phyloP scores from a whole-genome alignment of 2,113 vertebrate genomes.

The Nicator chloris region DNA sequence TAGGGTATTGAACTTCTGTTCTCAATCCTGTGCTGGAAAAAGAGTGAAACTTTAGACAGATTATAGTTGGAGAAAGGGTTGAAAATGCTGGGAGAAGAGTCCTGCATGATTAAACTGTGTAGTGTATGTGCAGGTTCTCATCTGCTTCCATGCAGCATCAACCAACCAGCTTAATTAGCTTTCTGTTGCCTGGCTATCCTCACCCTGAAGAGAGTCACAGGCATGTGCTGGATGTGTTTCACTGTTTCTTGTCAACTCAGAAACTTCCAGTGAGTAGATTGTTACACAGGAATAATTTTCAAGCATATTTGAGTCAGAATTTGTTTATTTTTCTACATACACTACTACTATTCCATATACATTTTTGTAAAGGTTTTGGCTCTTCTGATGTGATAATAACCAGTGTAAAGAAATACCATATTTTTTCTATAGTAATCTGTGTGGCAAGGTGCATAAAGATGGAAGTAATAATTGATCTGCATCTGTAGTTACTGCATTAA shows the following conservation, averaged over 20 bases:
- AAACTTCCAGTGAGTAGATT: not conserved
- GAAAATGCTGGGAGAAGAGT: not conserved
- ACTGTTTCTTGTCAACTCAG: not conserved
- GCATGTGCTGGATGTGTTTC: accelerated
- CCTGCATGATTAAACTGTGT: not conserved
- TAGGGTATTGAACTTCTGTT: not conserved
- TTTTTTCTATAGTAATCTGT: not conserved
- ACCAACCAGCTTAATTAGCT: not conserved
- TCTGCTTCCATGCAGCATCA: not conserved
- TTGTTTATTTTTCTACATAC: not conserved
- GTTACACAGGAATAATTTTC: not conserved
- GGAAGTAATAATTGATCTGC: not conserved
- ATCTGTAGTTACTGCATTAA: not conserved
- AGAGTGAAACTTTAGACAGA: not conserved
- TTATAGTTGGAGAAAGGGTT: not conserved
- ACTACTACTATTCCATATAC: not conserved
- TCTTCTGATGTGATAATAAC: not conserved
- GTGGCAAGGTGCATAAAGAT: not conserved
- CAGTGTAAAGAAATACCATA: not conserved
- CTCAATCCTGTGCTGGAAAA: not conserved
- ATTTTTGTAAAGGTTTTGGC: not conserved
- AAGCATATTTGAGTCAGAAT: not conserved
- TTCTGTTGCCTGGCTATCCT: not conserved
- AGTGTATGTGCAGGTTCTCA: not conserved
- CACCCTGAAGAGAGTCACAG: not conserved